Base-by-base conservation (phyloP, 2,797 vertebrate species). In the Crypturellus tataupa region DNA sequence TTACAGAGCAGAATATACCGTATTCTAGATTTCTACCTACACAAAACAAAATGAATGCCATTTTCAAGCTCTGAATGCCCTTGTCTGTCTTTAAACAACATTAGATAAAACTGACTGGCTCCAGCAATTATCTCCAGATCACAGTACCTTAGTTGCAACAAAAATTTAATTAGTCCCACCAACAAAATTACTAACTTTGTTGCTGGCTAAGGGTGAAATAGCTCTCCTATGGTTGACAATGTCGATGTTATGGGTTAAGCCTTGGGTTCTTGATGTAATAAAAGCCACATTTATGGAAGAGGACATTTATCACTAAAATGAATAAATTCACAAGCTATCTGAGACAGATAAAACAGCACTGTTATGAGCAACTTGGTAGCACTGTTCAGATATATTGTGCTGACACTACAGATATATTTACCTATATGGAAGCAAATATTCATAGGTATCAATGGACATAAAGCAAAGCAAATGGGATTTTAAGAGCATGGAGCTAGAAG, bases 131-230 rank as follows among this genome's bases (percentile, higher is more conserved):
- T 84, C 53, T 90, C 71, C 35, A 89, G 91, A 93, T 90, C 72
- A 94, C 16, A 64, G 53, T 93, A 81, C 69, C 33, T 81, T 72
- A 55, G 27, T 75, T 87, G 46, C 56, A 90, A 62, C 44, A 91
- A 94, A 92, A 95, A 80, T 35, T 47, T 94, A 94, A 93, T 96
- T 97, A 96, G 67, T 91, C 49, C 60, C 64, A 94, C 31, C 37
- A 93, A 91, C 31, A 95, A 93, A 96, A 91, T 69, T 58, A 64
- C 49, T 51, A 77, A 35, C 18, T 92, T 90, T 58, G 15, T 88
- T 87, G 39, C 47, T 78, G 87, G 65, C 75, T 89, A 60, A 69
- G 86, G 92, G 46, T 80, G 67, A 96, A 95, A 87, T 75, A 77
- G 37, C 20, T 69, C 20, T 71, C 40, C 8, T 91, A 59, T 55